Conservation (phyloP, 2,797 vertebrate species). For the Neoniphon sammara region DNA sequence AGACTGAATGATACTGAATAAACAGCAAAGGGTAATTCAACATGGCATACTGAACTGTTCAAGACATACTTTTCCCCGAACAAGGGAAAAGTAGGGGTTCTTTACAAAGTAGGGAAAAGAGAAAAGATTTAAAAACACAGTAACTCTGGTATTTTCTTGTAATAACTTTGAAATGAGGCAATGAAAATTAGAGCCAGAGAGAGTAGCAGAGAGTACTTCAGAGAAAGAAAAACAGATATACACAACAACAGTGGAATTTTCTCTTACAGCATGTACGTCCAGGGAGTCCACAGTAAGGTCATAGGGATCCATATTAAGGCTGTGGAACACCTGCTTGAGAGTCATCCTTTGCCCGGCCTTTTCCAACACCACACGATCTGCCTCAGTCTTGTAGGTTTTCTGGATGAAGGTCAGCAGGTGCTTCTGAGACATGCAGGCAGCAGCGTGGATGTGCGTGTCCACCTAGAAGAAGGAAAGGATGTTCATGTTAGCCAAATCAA, state of each 20-base stretch:
- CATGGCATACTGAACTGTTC: too few species aligned
- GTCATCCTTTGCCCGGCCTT: constrained; percentile 88
- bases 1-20: too few species aligned
- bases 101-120: too few species aligned
- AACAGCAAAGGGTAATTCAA: too few species aligned
- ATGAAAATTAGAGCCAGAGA: too few species aligned
- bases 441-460: constrained; percentile 97
- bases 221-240: too few species aligned
- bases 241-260: background rate
- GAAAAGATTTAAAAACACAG: too few species aligned
- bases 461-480: constrained; percentile 80
- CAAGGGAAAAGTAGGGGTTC: too few species aligned
- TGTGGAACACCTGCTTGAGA: constrained; percentile 90
- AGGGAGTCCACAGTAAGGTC: constrained; percentile 97
- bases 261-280: constrained; percentile 95
- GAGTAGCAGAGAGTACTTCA: too few species aligned
- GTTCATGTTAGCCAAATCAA: background rate
- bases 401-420: constrained; percentile 95
- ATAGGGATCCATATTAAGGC: constrained; percentile 94
- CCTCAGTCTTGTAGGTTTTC: constrained; percentile 89
- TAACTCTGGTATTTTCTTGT: too few species aligned
- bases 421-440: constrained; percentile 99
- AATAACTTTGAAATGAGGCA: too few species aligned
- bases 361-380: constrained; percentile 88
- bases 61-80: too few species aligned